phyloP scores from a whole-genome alignment of 2,797 vertebrate species.

The Arnoldichthys spilopterus region DNA sequence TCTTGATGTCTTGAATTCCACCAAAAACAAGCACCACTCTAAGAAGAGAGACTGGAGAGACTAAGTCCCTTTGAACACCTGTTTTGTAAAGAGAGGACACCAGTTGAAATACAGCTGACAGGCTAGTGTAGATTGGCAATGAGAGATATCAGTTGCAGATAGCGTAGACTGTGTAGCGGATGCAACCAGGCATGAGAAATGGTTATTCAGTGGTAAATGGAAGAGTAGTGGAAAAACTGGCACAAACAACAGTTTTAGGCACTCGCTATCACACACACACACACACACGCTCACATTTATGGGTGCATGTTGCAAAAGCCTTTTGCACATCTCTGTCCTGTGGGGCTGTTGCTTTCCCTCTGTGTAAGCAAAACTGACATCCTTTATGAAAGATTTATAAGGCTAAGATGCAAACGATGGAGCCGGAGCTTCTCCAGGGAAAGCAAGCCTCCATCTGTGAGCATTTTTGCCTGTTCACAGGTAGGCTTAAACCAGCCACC shows the following conservation, averaged over 20 bases:
- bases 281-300: constrained; percentile 24
- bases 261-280: constrained; percentile 13
- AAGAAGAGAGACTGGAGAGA: constrained; percentile 32
- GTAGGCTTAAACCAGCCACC: constrained; percentile 69
- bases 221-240: constrained; percentile 7
- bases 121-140: constrained; percentile 9
- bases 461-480: constrained; percentile 76
- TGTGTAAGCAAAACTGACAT: constrained; percentile 86
- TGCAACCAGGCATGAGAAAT: background rate
- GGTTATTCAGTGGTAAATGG: constrained; percentile 13
- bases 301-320: constrained; percentile 65
- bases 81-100: constrained; percentile 1
- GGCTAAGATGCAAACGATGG: constrained; percentile 83
- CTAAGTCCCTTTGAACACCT: constrained; percentile 42
- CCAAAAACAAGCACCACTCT: constrained; percentile 41
- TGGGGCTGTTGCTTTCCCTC: constrained; percentile 76
- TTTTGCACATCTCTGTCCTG: constrained; percentile 77
- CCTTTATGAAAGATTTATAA: constrained; percentile 87
- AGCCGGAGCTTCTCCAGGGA: constrained; percentile 77
- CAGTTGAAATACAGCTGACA: constrained; percentile 1
- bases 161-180: constrained; percentile 1
- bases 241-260: constrained; percentile 39
- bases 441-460: constrained; percentile 55
- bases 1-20: constrained; percentile 29
- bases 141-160: background rate